Evolutionary conservation across 2,888 invertebrate genomes (phyloP).

Genomic region (Phasia obesa): DNA sequence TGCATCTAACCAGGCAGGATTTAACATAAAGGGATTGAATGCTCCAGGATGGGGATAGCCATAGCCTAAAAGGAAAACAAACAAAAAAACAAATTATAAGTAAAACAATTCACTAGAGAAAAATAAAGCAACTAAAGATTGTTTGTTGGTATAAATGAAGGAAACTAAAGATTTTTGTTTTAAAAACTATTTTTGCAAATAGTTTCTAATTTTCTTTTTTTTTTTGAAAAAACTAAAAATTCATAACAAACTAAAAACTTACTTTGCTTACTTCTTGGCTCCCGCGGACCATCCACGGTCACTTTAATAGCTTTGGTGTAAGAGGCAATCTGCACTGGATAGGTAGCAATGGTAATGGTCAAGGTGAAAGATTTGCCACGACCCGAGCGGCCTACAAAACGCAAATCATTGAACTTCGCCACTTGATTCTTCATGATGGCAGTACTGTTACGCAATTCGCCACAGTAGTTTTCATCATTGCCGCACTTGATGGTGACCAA

Average conservation of each 20-base stretch:
- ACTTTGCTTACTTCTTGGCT: conserved; percentile 98
- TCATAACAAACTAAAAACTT: conserved; percentile 84
- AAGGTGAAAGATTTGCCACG: conserved; percentile 97
- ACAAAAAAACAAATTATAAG: conserved; percentile 47
- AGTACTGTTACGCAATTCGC: conserved; percentile 95
- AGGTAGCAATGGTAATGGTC: conserved; percentile 92
- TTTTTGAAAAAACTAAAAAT: conserved; percentile 56
- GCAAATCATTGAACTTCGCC: conserved; percentile 98
- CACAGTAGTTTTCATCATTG: conserved; percentile 98
- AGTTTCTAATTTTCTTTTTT: conserved; percentile 25
- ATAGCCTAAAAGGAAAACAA: conserved; percentile 85
- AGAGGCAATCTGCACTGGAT: conserved; percentile 92
- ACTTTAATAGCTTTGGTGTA: conserved; percentile 99
- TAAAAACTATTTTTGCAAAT: conserved; percentile 31
- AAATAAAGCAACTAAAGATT: conserved; percentile 25
- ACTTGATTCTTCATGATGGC: conserved; percentile 99
- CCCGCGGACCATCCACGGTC: conserved; percentile 99
- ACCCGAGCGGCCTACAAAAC: conserved; percentile 98
- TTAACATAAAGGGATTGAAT: conserved; percentile 90
- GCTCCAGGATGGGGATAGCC: conserved; percentile 91
- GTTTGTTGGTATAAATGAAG: conserved; percentile 29
- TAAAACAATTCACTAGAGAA: conserved; percentile 24
- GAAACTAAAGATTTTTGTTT: conserved; percentile 26
- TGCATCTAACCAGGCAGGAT: conserved; percentile 93
- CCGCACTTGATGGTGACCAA: conserved; percentile 96